Percentiles rank a stretch among this genome's conserved stretches.
These are phyloP conservation scores for Parauchenoglanis punctatus DNA, from an alignment of 2,797 vertebrate species.

Conservation along the genomic window DNA sequence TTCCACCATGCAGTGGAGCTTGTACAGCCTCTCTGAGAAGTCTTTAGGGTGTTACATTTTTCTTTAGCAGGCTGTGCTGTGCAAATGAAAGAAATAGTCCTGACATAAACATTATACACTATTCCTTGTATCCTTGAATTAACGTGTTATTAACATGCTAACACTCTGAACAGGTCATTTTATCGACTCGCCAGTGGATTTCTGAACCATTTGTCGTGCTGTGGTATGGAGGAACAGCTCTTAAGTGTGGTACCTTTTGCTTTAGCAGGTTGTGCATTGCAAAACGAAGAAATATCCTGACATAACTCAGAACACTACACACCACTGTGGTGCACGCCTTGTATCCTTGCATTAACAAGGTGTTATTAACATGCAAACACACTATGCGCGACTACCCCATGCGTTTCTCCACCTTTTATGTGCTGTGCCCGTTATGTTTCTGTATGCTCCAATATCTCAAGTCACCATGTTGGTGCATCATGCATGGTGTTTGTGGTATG, in stretches of 20 bases:
- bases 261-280: not conserved
- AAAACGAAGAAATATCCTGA: not conserved
- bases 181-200: not conserved
- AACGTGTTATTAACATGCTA: not conserved
- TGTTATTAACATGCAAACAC: not conserved
- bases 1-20: not conserved
- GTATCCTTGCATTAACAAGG: not conserved
- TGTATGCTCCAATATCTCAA: not conserved
- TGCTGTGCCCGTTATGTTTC: not conserved
- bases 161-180: not conserved
- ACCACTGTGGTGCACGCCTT: too few species aligned
- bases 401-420: not conserved
- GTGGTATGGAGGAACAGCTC: not conserved
- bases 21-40: not conserved
- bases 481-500: not conserved
- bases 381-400: too few species aligned
- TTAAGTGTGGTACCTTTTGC: not conserved
- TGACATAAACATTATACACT: not conserved
- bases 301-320: not conserved
- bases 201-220: not conserved
- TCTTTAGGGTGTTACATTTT: not conserved
- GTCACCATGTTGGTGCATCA: not conserved
- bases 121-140: not conserved
- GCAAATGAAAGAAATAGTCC: not conserved
- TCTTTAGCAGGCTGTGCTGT: not conserved